Evolutionary conservation across 2,113 vertebrate species (phyloP), one percentile per base, ranked within the genome.

Genomic region (Anoplopoma fimbria): DNA sequence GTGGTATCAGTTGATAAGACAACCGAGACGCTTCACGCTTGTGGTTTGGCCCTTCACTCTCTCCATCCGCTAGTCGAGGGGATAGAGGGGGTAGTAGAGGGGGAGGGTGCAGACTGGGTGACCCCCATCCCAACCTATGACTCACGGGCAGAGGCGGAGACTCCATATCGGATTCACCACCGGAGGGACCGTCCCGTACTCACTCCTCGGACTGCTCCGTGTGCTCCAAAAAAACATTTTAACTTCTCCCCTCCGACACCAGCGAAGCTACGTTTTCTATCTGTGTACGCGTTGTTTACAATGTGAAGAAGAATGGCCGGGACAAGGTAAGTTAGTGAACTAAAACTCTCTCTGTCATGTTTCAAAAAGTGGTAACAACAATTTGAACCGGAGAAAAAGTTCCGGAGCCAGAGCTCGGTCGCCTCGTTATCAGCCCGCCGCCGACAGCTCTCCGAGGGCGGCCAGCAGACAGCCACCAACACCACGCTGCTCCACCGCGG

Each of bases 301-400:
- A 95, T 95, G 95, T 95, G 91, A 95, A 90, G 81, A 87, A 87
- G 9, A 87, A 95, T 95, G 95, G 80, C 94, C 65, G 94, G 77
- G 31, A 92, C 91, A 72, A 95, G 93, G 95, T 95, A 85, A 84
- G 92, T 31, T n/a, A n/a, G n/a, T 0, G 0, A 47, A 5, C 45
- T 4, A n/a, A n/a, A n/a, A n/a, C 29, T 40, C 14, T 38, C 0
- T 0, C 2, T 69, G 1, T 72, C 45, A 47, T 17, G 14, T 53
- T 51, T 68, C 21, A 0, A 19, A 15, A 34, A 17, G 21, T 21
- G 38, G 38, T 14, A 23, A 45, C 6, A 80, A 80, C 4, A 7
- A 38, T 69, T 65, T 0, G 2, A 40, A 33, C 1, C 0, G 21
- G 53, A n/a, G 71, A 83, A 90, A 83, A 90, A 91, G 82, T 87